Evolutionary conservation across 2,113 vertebrate genomes (phyloP).

Genomic region (Meriones unguiculatus): DNA sequence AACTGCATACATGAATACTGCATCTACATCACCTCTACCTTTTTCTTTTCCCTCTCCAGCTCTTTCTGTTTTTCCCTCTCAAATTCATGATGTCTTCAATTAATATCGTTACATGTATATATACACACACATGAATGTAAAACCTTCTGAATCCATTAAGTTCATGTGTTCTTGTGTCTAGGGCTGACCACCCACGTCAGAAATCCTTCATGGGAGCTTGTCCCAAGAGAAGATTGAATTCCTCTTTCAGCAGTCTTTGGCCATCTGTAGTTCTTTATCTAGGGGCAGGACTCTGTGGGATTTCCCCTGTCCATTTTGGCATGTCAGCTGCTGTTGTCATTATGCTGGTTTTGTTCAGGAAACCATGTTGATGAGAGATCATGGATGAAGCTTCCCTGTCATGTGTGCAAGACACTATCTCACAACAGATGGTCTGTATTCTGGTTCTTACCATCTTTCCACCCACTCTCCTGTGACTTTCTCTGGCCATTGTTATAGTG

Average conservation of each 20-base stretch:
- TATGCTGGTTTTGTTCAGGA: not conserved
- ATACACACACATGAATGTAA: not conserved
- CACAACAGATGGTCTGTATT: not conserved
- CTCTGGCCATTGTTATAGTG: rapidly evolving
- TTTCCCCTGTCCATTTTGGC: not conserved
- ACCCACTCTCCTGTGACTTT: not conserved
- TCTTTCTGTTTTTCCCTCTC: not conserved
- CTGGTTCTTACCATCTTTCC: not conserved
- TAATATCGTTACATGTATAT: not conserved
- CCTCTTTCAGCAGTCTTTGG: not conserved
- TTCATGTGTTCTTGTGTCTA: not conserved
- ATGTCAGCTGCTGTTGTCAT: not conserved
- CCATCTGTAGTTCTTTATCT: not conserved
- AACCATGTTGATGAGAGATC: not conserved
- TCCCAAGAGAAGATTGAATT: not conserved
- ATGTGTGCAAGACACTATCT: not conserved
- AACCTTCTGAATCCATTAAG: not conserved
- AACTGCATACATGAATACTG: not conserved
- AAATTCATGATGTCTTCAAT: not conserved
- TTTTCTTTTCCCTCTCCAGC: not conserved
- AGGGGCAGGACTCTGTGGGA: not conserved
- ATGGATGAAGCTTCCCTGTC: not conserved
- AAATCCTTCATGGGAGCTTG: not conserved
- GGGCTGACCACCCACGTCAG: not conserved
- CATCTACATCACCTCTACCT: not conserved